Evolutionary conservation across 1,140 invertebrate genomes (phyloP).

Genomic region (Lineus longissimus): DNA sequence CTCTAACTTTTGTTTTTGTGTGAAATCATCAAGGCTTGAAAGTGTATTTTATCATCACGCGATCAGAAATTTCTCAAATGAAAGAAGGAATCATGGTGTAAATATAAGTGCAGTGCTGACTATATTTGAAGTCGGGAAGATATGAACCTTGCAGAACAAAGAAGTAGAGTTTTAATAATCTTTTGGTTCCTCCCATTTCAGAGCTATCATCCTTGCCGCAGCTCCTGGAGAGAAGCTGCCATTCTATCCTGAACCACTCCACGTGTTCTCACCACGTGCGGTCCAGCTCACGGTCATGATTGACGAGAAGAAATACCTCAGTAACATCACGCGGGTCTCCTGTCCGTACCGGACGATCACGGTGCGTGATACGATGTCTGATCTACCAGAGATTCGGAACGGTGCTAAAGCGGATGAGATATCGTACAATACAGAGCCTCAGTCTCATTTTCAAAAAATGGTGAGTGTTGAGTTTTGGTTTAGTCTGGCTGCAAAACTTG

Average conservation of each 20-base stretch:
- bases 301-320: slow-evolving; percentile 65
- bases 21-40: too few species aligned
- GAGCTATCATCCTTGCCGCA: slow-evolving; percentile 77
- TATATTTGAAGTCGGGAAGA: too few species aligned
- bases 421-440: slow-evolving; percentile 67
- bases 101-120: too few species aligned
- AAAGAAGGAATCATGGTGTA: too few species aligned
- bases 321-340: slow-evolving; percentile 59
- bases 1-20: too few species aligned
- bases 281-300: slow-evolving; percentile 70
- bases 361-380: slow-evolving; percentile 77
- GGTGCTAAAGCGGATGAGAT: slow-evolving; percentile 70
- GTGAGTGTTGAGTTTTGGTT: slow-evolving; percentile 56
- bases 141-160: too few species aligned
- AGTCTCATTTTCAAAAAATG: slow-evolving; percentile 73
- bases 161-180: too few species aligned
- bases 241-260: slow-evolving; percentile 73
- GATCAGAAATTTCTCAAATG: too few species aligned
- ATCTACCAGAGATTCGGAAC: slow-evolving; percentile 74
- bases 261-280: slow-evolving; percentile 72
- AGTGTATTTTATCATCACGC: neutral
- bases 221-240: slow-evolving; percentile 78
- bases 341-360: slow-evolving; percentile 72
- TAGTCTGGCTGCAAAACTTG: neutral
- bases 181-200: too few species aligned